A percentile compares a stretch with the other conserved stretches of the same genome.
phyloP scores from a whole-genome alignment of 2,888 invertebrate genomes.

The Leptinotarsa peninsularis region DNA sequence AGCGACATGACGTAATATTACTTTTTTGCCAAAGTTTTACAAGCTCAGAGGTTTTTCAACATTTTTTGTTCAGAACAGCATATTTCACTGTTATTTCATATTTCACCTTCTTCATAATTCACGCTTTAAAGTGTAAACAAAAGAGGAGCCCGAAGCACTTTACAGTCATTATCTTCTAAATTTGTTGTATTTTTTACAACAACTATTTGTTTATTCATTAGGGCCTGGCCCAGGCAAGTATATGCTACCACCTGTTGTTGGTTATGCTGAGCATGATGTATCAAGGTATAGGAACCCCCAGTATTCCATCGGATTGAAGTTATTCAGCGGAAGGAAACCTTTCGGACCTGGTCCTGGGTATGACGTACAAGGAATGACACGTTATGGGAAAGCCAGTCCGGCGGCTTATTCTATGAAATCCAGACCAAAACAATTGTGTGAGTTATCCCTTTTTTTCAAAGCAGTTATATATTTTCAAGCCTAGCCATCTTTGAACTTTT shows the following conservation, averaged over 20 bases:
- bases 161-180: too few species aligned
- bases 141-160: too few species aligned
- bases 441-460: conserved; percentile 10
- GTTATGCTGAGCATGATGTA: conserved; percentile 73
- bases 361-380: conserved; percentile 68
- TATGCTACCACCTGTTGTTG: conserved; percentile 72
- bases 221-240: conserved; percentile 79
- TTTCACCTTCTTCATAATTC: too few species aligned
- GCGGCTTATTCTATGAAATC: conserved; percentile 68
- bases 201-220: conserved; percentile 51
- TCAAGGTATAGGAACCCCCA: conserved; percentile 74
- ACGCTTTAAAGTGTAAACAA: too few species aligned
- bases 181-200: too few species aligned
- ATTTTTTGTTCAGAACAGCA: too few species aligned
- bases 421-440: conserved; percentile 57
- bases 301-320: conserved; percentile 71
- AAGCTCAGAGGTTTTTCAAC: too few species aligned
- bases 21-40: too few species aligned
- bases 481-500: too few species aligned
- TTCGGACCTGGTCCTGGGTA: conserved; percentile 67
- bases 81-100: too few species aligned
- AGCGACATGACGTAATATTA: too few species aligned
- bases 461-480: not conserved
- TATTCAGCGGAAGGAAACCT: conserved; percentile 43
- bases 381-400: conserved; percentile 65